Base-by-base conservation (phyloP, 2,113 vertebrate species). In the Scomber colias region DNA sequence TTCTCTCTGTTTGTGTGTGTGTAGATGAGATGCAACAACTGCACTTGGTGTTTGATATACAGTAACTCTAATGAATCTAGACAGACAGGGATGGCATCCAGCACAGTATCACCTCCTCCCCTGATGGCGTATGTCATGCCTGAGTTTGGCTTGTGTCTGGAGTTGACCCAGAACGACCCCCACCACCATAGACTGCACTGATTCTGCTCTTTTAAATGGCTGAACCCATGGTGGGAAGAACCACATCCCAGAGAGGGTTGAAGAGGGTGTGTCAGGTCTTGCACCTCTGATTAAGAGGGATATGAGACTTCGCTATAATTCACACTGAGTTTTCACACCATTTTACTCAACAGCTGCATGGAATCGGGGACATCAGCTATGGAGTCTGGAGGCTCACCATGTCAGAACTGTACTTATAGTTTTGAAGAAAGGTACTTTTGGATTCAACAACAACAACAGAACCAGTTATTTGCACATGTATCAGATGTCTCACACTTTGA, bases 21-120 rank as follows among this genome's bases (percentile, higher is more conserved):
- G 48, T 3, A 51, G 79, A 83, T 30, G 51, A 10, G 74, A 44
- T 31, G 12, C 72, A 90, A 35, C 87, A 87, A 81, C 87, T 90
- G 84, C 74, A 7, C 68, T 56, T 24, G 45, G 70, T 80, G 61
- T 73, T 78, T 83, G 11, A 83, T 81, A 60, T 84, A 64, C 35
- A 40, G 6, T 40, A 10, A 0, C 53, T 62, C 65, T 46, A 45
- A 72, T 67, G 17, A 21, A 65, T 48, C 35, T 9, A 55, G 75
- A 50, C 13, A 2, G 35, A 27, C 21, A 1, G 15, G 5, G 57
- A 9, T 24, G 53, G 12, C 21, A 31, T 35, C 21, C 46, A 8
- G 35, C 5, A 10, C 35, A 48, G 1, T 56, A 17, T 53, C 30
- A 3, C 46, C 63, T 50, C 79, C 31, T 48, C 62, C 9, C 35